Percentiles rank a stretch among this genome's conserved stretches.
These are phyloP conservation scores for Nasonovia ribisnigri DNA, from an alignment of 2,888 invertebrate species.

Conservation along the genomic window DNA sequence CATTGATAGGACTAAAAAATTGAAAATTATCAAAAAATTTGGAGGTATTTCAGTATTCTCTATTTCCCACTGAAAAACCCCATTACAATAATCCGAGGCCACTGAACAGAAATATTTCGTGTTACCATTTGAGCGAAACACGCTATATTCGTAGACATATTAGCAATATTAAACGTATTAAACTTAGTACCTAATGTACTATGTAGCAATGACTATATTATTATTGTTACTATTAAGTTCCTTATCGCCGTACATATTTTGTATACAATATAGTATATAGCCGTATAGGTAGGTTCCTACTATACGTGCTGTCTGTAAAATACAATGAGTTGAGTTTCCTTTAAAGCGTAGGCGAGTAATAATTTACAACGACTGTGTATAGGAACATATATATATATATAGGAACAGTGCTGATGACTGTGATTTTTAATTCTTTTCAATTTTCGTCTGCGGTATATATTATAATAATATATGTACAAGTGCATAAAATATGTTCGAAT, in stretches of 20 bases:
- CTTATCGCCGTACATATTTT: background rate
- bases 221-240: background rate
- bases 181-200: background rate
- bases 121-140: too few species aligned
- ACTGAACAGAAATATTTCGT: too few species aligned
- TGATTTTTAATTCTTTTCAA: background rate
- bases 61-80: too few species aligned
- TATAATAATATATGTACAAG: background rate
- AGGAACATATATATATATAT: background rate
- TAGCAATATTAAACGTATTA: too few species aligned
- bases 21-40: too few species aligned
- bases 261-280: background rate
- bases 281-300: background rate
- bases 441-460: background rate
- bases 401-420: background rate
- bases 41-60: too few species aligned
- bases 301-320: background rate
- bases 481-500: background rate
- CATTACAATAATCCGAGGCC: too few species aligned
- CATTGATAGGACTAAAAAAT: too few species aligned
- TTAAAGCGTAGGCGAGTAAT: background rate
- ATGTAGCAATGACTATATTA: background rate
- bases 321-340: background rate
- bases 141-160: background rate
- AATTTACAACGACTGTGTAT: background rate